A percentile compares a stretch with the other conserved stretches of the same genome.
These are phyloP conservation scores for Nasua narica DNA, from an alignment of 2,797 vertebrate species.

Conservation along the genomic window DNA sequence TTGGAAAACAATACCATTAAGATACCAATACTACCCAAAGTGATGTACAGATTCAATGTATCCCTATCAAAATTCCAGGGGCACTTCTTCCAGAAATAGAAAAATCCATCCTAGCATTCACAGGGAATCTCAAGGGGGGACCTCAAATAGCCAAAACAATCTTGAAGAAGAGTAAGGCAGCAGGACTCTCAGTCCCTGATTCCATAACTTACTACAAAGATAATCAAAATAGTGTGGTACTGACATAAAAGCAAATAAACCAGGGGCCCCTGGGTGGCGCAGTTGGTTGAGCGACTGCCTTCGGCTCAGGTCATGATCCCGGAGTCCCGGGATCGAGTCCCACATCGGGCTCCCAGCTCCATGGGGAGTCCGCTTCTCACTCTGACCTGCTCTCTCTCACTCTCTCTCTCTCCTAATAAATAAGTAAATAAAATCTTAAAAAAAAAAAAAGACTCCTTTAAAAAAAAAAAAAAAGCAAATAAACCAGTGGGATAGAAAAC, in stretches of 20 bases:
- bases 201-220: too few relatives aligned
- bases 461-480: too few relatives aligned
- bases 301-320: too few relatives aligned
- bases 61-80: not conserved
- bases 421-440: too few relatives aligned
- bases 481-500: rapidly evolving
- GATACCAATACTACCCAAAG: rapidly evolving
- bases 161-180: not conserved
- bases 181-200: not conserved
- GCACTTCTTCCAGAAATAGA: not conserved
- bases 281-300: too few relatives aligned
- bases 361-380: too few relatives aligned
- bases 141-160: not conserved
- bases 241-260: not conserved
- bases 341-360: too few relatives aligned
- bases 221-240: rapidly evolving
- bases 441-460: too few relatives aligned
- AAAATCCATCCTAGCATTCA: not conserved
- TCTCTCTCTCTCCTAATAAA: too few relatives aligned
- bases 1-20: not conserved
- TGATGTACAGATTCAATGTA: rapidly evolving
- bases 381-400: too few relatives aligned
- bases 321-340: too few relatives aligned
- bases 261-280: too few relatives aligned
- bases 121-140: not conserved